Base-by-base conservation (phyloP, 2,888 invertebrate genomes). In the Theristus sp. region DNA sequence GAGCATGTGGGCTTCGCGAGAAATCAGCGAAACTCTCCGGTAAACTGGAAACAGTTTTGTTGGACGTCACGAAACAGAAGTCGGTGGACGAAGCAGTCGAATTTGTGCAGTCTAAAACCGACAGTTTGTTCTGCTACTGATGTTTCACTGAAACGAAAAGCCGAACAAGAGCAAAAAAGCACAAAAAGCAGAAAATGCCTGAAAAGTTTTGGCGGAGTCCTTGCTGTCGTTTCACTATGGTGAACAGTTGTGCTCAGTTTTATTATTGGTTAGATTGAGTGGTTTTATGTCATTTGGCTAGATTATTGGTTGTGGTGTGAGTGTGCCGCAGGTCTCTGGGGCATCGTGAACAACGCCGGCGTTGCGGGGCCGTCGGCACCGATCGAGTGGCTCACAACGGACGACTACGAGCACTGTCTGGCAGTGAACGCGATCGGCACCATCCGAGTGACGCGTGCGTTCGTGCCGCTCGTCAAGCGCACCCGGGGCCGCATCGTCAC, bases 271-370 rank as follows among this genome's bases (percentile, higher is more conserved):
- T n/a, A n/a, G n/a, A n/a, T n/a, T n/a, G n/a, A n/a, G n/a, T n/a
- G n/a, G n/a, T n/a, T n/a, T n/a, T n/a, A n/a, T n/a, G n/a, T n/a
- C n/a, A n/a, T n/a, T n/a, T n/a, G n/a, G n/a, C n/a, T n/a, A n/a
- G n/a, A n/a, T n/a, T n/a, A n/a, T n/a, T n/a, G n/a, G n/a, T n/a
- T n/a, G n/a, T n/a, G n/a, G n/a, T n/a, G n/a, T n/a, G n/a, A n/a
- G n/a, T n/a, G n/a, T n/a, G n/a, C n/a, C n/a, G n/a, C 30, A 56
- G 56, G 56, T 29, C 56, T 91, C 53, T 91, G 90, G 90, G 87
- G 86, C 58, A 79, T 91, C 61, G 84, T 90, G 53, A 89, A 91
- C 77, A 87, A 93, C 74, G 89, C 90, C 0, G 93, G 88, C 0
- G 80, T 89, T 1, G 87, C 89, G 84, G 66, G 66, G 6, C 83